phyloP scores from a whole-genome alignment of 2,888 invertebrate genomes.

The Lissocephala sabroskyi region DNA sequence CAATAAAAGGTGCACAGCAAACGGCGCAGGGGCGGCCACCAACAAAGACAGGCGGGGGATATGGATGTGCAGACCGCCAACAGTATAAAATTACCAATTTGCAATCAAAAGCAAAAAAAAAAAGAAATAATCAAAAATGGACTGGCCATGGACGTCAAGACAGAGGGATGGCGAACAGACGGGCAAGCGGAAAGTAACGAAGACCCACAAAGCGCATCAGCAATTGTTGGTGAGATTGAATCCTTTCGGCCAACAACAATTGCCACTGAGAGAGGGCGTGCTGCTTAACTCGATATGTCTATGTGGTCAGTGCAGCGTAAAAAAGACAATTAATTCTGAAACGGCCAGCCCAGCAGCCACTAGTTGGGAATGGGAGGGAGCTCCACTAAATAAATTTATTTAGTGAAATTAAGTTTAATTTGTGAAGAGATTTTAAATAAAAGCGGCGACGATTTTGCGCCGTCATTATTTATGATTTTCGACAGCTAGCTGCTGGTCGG shows the following conservation, averaged over 20 bases:
- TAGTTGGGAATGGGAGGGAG: no score
- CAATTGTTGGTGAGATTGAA: constrained; percentile 30
- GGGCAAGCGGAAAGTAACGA: not conserved
- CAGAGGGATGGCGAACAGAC: not conserved
- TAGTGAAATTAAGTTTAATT: no score
- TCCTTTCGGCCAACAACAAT: constrained; percentile 25
- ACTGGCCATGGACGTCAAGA: not conserved
- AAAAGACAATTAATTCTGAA: constrained; percentile 14
- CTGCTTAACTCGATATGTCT: constrained; percentile 23
- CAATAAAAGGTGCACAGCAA: not conserved
- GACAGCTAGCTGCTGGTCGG: no score
- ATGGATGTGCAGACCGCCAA: constrained; percentile 51
- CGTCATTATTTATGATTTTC: no score
- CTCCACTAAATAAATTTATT: no score
- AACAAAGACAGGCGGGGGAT: constrained; percentile 14
- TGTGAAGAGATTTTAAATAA: no score
- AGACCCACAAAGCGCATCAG: not conserved
- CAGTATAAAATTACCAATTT: constrained; percentile 70
- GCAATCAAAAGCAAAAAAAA: constrained; percentile 30
- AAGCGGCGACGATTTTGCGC: no score
- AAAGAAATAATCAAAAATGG: constrained; percentile 4
- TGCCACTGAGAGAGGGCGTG: not conserved
- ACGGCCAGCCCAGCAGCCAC: no score
- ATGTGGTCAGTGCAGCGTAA: constrained; percentile 23
- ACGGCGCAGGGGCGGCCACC: constrained; percentile 11